phyloP scores from a whole-genome alignment of 2,797 vertebrate species.

The Apogon hyalosoma region DNA sequence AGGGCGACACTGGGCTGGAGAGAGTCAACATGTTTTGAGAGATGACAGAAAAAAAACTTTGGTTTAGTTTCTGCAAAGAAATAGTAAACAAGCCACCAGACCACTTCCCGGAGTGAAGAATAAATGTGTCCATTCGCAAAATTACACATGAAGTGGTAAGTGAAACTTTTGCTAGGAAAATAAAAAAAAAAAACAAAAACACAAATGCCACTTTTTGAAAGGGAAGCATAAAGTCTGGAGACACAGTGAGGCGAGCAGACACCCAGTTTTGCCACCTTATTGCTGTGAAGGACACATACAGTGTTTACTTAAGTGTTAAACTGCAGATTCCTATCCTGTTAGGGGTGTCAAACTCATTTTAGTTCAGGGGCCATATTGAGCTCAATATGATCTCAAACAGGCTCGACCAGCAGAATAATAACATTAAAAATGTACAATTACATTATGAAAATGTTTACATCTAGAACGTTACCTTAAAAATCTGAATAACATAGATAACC shows the following conservation, averaged over 20 bases:
- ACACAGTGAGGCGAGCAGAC: conserved; percentile 51
- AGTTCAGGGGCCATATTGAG: too few species aligned
- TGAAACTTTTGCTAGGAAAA: conserved; percentile 55
- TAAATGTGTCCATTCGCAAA: conserved; percentile 50
- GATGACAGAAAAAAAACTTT: conserved; percentile 32
- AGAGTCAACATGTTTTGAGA: conserved; percentile 14
- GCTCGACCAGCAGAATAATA: too few species aligned
- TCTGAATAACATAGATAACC: too few species aligned
- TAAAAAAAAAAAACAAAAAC: conserved; percentile 23
- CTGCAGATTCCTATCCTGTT: conserved; percentile 14
- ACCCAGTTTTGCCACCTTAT: conserved; percentile 44
- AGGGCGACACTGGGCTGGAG: conserved; percentile 23
- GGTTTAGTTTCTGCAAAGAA: conserved; percentile 29
- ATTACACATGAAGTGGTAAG: conserved; percentile 32
- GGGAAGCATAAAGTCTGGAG: conserved; percentile 45
- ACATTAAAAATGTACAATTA: too few species aligned
- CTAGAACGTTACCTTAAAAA: too few species aligned
- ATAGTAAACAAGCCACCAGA: conserved; percentile 28
- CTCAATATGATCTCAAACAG: too few species aligned
- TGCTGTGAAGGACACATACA: conserved; percentile 53
- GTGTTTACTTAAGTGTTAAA: conserved; percentile 47
- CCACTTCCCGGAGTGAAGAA: conserved; percentile 36
- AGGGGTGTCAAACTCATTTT: too few species aligned
- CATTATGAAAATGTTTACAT: too few species aligned
- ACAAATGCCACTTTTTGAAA: conserved; percentile 54